phyloP scores from a whole-genome alignment of 1,140 invertebrate species.

The Panagrolaimus sp. region DNA sequence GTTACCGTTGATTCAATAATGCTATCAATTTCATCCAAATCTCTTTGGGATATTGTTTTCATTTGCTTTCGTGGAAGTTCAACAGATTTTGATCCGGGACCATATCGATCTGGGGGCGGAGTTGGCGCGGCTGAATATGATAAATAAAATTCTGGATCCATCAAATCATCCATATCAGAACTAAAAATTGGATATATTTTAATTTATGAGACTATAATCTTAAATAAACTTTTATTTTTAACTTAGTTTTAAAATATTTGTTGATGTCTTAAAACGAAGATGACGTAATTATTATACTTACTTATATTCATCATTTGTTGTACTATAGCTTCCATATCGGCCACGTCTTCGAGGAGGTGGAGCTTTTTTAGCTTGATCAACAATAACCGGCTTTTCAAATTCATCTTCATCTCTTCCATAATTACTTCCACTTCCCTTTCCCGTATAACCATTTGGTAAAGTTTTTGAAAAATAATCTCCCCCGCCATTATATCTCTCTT shows the following conservation, averaged over 20 bases:
- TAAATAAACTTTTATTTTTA: no score
- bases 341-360: neutral
- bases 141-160: conserved; percentile 54
- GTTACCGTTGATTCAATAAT: conserved; percentile 7
- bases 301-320: conserved; percentile 16
- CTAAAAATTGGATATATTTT: no score
- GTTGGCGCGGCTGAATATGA: conserved; percentile 30
- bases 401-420: conserved; percentile 21
- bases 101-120: conserved; percentile 10
- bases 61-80: conserved; percentile 34
- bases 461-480: conserved; percentile 15
- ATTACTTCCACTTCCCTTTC: neutral
- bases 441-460: conserved; percentile 2
- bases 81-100: conserved; percentile 30
- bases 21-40: conserved; percentile 14
- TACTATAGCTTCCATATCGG: neutral
- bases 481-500: neutral
- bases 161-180: conserved; percentile 56
- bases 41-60: conserved; percentile 32
- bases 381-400: conserved; percentile 34
- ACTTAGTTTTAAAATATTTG: no score
- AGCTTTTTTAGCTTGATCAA: conserved; percentile 19
- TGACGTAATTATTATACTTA: no score
- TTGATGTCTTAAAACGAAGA: no score
- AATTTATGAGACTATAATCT: no score